phyloP scores from a whole-genome alignment of 2,888 invertebrate genomes.

The Scrobipalpa atriplicella region DNA sequence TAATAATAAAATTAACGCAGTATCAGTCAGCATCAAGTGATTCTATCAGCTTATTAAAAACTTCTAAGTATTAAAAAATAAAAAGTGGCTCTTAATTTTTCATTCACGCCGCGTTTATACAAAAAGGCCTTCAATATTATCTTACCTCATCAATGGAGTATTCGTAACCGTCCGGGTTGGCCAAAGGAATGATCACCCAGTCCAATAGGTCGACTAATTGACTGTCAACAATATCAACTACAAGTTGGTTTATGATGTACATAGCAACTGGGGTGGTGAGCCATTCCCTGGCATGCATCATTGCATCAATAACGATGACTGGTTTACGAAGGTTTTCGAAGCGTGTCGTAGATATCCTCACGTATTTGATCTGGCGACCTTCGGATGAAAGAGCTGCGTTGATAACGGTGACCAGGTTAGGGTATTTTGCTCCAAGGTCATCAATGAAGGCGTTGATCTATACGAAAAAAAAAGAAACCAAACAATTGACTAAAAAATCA shows the following conservation, averaged over 20 bases:
- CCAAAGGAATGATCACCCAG: conserved; percentile 86
- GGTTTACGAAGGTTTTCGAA: conserved; percentile 76
- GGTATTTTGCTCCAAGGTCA: conserved; percentile 66
- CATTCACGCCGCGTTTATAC: not conserved
- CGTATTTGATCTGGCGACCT: conserved; percentile 82
- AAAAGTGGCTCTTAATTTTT: not conserved
- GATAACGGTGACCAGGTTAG: conserved; percentile 76
- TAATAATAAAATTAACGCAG: no score
- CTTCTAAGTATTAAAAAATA: no score
- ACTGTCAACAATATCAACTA: conserved; percentile 77
- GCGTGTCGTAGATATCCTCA: conserved; percentile 82
- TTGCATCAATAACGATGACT: conserved; percentile 83
- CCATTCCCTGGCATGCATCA: conserved; percentile 88
- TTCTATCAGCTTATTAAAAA: no score
- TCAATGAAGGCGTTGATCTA: conserved; percentile 80
- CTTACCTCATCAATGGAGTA: conserved; percentile 80
- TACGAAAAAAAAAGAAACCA: conserved; percentile 53
- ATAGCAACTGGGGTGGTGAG: conserved; percentile 86
- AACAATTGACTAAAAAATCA: not conserved
- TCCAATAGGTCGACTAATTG: conserved; percentile 82
- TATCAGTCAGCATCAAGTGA: no score
- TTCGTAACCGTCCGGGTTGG: conserved; percentile 90
- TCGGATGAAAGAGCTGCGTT: conserved; percentile 83
- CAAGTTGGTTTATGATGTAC: conserved; percentile 86
- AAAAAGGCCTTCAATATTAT: conserved; percentile 26